phyloP scores from a whole-genome alignment of 2,888 invertebrate species.

The Biston betularia region DNA sequence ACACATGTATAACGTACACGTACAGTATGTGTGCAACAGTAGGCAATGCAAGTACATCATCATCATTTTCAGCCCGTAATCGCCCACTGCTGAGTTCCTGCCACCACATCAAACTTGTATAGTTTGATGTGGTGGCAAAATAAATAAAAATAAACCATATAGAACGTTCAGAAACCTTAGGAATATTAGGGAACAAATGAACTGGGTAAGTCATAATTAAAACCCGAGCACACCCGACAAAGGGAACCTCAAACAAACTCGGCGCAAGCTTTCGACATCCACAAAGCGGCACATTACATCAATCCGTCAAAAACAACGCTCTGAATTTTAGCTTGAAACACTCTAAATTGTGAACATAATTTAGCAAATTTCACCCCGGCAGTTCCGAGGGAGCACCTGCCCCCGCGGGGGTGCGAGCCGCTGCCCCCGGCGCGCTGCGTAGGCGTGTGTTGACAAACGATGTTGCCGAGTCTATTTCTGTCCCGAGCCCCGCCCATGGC shows the following conservation, averaged over 20 bases:
- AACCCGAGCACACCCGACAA: conserved; percentile 12
- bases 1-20: neutral
- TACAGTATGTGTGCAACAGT: neutral
- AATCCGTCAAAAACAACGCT: conserved; percentile 39
- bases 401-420: conserved; percentile 13
- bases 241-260: conserved; percentile 20
- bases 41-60: too few species aligned
- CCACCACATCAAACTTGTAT: too few species aligned
- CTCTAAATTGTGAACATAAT: conserved; percentile 51
- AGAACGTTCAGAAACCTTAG: neutral
- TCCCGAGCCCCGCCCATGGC: conserved; percentile 63
- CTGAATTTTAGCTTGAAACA: conserved; percentile 49
- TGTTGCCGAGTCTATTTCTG: conserved; percentile 77
- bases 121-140: too few species aligned
- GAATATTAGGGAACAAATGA: neutral
- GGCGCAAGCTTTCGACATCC: conserved; percentile 24
- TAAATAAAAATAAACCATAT: too few species aligned
- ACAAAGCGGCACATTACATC: conserved; percentile 38
- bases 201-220: conserved; percentile 7
- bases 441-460: conserved; percentile 85
- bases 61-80: too few species aligned
- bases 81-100: too few species aligned
- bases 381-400: conserved; percentile 42
- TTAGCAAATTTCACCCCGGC: conserved; percentile 47
- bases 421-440: conserved; percentile 58